These are phyloP conservation scores for Nothocercus nigrocapillus DNA, from an alignment of 2,113 vertebrate genomes.

Conservation along the genomic window DNA sequence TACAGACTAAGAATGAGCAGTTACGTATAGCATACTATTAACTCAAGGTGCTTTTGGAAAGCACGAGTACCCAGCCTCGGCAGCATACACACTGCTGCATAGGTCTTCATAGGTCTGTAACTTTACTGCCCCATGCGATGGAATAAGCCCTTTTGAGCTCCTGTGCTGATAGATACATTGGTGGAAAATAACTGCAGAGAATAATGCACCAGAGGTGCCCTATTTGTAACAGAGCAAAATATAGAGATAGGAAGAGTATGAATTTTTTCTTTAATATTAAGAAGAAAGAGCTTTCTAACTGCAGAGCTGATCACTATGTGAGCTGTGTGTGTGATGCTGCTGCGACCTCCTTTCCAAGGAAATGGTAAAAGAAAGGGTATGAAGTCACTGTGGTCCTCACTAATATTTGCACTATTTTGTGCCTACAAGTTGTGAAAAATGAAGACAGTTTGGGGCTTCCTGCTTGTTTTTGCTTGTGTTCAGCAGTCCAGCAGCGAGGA, in stretches of 20 bases:
- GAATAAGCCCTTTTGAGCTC: not conserved
- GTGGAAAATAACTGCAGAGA: not conserved
- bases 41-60: slow-evolving; percentile 35
- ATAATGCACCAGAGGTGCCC: fast-evolving
- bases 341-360: not conserved
- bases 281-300: not conserved
- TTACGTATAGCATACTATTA: not conserved
- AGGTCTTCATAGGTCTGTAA: not conserved
- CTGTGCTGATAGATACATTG: not conserved
- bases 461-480: not conserved
- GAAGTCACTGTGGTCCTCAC: not conserved
- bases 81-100: not conserved
- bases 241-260: not conserved
- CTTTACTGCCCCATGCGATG: not conserved
- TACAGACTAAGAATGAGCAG: slow-evolving; percentile 1
- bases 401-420: not conserved
- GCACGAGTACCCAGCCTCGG: not conserved
- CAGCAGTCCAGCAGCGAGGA: fast-evolving
- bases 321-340: not conserved
- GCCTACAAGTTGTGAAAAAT: not conserved
- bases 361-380: not conserved
- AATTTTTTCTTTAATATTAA: not conserved
- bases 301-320: not conserved
- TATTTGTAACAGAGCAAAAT: not conserved
- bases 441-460: fast-evolving